These are phyloP conservation scores for Antitype chi DNA, from an alignment of 2,888 invertebrate species.

Conservation along the genomic window DNA sequence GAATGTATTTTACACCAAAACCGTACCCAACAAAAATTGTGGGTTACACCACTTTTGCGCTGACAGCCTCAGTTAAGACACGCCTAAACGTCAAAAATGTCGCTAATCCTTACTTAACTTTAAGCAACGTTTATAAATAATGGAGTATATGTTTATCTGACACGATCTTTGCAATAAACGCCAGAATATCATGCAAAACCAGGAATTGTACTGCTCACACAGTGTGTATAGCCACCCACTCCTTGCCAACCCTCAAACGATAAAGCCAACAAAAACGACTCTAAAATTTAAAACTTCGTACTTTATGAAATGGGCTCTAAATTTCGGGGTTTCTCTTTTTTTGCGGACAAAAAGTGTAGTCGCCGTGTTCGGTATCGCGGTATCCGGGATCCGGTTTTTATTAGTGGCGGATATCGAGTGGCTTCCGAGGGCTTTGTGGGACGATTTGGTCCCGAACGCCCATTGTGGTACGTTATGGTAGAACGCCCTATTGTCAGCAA, in stretches of 20 bases:
- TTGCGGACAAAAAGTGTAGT: slow-evolving; percentile 69
- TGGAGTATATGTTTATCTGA: neutral
- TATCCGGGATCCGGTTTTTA: slow-evolving; percentile 88
- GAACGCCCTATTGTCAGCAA: slow-evolving; percentile 78
- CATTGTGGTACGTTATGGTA: slow-evolving; percentile 80
- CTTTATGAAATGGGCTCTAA: slow-evolving; percentile 76
- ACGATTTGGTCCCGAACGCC: slow-evolving; percentile 77
- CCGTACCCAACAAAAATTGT: no score
- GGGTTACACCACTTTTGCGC: no score
- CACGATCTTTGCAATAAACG: neutral
- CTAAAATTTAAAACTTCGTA: slow-evolving; percentile 73
- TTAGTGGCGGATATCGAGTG: slow-evolving; percentile 86
- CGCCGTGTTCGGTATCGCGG: slow-evolving; percentile 63
- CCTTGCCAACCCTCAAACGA: slow-evolving; percentile 46
- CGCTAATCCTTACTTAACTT: no score
- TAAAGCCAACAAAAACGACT: slow-evolving; percentile 61
- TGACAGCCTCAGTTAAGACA: no score
- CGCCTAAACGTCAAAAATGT: no score
- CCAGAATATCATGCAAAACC: neutral
- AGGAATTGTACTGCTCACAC: neutral
- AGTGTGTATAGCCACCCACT: neutral
- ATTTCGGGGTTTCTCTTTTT: slow-evolving; percentile 77
- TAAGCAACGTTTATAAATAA: no score
- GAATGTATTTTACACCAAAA: no score
- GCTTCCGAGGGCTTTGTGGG: slow-evolving; percentile 84